Evolutionary conservation across 64 coral and sea anemone species (phyloP).

Genomic region (Pachyseris speciosa): DNA sequence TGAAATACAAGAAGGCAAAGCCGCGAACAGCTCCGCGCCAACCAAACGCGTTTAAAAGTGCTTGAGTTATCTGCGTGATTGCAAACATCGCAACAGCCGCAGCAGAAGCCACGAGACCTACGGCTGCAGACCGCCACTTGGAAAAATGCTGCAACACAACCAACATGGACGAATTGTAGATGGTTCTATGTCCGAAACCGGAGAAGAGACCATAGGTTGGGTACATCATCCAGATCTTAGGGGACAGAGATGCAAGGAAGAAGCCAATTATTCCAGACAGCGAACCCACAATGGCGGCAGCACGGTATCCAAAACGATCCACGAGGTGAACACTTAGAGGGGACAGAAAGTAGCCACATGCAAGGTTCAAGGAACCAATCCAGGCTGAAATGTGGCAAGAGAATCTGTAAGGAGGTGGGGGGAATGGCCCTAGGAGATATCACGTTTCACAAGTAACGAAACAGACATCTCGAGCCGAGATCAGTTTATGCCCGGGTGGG

Average conservation of each 20-base stretch:
- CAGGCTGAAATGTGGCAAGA: constrained; percentile 17
- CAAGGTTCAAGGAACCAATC: constrained; percentile 37
- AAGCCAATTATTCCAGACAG: constrained; percentile 4
- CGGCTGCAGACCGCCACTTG: constrained; percentile 33
- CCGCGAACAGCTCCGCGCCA: constrained; percentile 17
- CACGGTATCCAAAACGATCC: constrained; percentile 38
- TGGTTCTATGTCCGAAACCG: constrained; percentile 10
- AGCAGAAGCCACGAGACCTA: constrained; percentile 31
- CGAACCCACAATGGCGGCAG: constrained; percentile 10
- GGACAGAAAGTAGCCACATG: not conserved
- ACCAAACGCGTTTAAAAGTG: constrained; percentile 32
- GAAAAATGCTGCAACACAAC: constrained; percentile 61
- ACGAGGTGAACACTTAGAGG: constrained; percentile 11
- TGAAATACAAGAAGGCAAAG: not conserved
- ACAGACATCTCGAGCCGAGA: no score
- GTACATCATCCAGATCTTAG: constrained; percentile 20
- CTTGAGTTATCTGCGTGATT: constrained; percentile 5
- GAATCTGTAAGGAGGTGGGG: not conserved
- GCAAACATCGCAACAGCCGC: constrained; percentile 38
- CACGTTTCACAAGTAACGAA: not conserved
- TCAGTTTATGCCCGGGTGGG: no score
- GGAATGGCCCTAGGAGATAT: not conserved
- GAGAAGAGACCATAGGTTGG: constrained; percentile 33
- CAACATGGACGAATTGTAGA: constrained; percentile 9
- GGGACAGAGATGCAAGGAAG: not conserved